Evolutionary conservation across 2,797 vertebrate species (phyloP).

Genomic region (Nasua narica): DNA sequence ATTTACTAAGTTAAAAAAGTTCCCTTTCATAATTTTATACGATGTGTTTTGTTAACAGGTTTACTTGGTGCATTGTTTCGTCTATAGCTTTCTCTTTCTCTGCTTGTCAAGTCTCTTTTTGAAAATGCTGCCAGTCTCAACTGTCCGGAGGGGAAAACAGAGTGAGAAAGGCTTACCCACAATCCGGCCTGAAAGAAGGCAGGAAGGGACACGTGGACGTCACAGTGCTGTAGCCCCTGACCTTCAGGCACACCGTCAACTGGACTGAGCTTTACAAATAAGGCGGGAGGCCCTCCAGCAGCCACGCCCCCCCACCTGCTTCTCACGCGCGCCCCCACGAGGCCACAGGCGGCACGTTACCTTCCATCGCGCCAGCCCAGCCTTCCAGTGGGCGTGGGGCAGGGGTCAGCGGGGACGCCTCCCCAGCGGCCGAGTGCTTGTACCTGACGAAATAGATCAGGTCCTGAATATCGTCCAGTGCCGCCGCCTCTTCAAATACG

Average conservation of each 20-base stretch:
- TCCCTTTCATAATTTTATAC: background rate
- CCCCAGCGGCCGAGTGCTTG: conserved; percentile 86
- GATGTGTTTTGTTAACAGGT: background rate
- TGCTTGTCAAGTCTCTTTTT: conserved; percentile 3
- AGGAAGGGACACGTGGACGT: accelerated
- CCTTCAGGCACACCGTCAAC: background rate
- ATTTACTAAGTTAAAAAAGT: background rate
- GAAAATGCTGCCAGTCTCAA: background rate
- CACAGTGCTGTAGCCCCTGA: background rate
- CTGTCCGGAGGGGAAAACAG: background rate
- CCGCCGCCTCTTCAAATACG: conserved; percentile 85
- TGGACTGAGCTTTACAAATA: background rate
- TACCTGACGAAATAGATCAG: conserved; percentile 91
- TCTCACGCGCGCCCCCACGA: background rate
- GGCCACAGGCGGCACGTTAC: conserved; percentile 76
- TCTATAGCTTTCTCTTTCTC: background rate
- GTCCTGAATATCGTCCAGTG: conserved; percentile 94
- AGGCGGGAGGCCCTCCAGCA: accelerated
- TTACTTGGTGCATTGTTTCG: background rate
- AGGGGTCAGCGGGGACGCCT: conserved; percentile 81
- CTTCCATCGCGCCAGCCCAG: conserved; percentile 52
- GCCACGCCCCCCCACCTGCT: accelerated
- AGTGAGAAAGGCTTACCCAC: background rate
- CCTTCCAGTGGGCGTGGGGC: conserved; percentile 40
- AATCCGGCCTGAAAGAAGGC: background rate